Percentiles rank a stretch among this genome's conserved stretches.
Conservation (phyloP, 2,797 vertebrate species). For the Cyclopterus lumpus region DNA sequence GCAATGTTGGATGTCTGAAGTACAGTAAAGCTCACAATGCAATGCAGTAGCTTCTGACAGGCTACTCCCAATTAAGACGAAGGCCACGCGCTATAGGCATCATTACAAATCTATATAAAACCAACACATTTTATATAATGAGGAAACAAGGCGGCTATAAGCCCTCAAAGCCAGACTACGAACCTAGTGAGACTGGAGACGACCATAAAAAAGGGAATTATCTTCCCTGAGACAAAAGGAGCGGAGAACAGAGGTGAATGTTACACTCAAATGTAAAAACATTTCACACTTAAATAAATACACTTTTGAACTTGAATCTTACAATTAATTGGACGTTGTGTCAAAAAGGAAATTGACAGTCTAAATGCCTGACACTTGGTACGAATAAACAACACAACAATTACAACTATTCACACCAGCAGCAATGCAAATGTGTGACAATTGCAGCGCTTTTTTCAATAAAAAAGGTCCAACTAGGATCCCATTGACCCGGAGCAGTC, state of each 20-base stretch:
- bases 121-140: slow-evolving; percentile 39
- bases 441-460: background rate
- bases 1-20: slow-evolving; percentile 32
- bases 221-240: background rate
- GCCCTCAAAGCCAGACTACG: background rate
- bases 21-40: slow-evolving; percentile 41
- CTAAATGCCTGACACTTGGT: too few relatives aligned
- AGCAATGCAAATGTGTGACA: background rate
- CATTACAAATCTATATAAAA: slow-evolving; percentile 43
- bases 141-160: background rate
- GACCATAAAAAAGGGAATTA: background rate
- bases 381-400: too few relatives aligned
- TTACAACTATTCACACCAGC: background rate
- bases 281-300: background rate
- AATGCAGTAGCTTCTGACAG: slow-evolving; percentile 27
- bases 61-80: slow-evolving; percentile 60
- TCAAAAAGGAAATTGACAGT: too few relatives aligned
- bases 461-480: background rate
- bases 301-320: too few relatives aligned
- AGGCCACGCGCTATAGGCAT: slow-evolving; percentile 39
- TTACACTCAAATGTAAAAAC: background rate
- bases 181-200: background rate
- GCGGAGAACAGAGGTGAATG: background rate
- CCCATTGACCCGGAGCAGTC: too few relatives aligned
- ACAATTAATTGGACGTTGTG: background rate